phyloP scores from a whole-genome alignment of 92 coral and sea anemone species.

The Siderastrea siderea region DNA sequence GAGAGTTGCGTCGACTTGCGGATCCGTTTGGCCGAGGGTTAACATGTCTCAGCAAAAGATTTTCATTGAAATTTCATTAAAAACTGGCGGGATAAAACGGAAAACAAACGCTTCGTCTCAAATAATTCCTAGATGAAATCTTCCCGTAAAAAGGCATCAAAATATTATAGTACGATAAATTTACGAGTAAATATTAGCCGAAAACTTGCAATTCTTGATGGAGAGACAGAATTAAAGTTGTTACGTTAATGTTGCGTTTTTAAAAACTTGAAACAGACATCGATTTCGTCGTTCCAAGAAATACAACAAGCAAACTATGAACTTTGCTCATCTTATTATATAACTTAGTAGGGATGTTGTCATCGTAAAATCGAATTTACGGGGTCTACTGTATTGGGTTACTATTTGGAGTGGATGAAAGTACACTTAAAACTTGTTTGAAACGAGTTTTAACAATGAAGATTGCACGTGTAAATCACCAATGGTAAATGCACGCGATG shows the following conservation, averaged over 20 bases:
- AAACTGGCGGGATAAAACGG: too few species aligned
- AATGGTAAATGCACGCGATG: neutral
- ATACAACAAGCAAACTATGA: neutral
- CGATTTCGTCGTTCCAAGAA: neutral
- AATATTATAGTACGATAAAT: too few species aligned
- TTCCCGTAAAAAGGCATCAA: too few species aligned
- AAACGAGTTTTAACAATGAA: constrained; percentile 20
- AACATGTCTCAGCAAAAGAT: neutral
- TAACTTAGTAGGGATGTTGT: neutral
- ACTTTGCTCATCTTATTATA: neutral
- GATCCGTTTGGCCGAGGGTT: neutral
- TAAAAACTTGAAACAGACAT: neutral
- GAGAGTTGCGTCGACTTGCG: too few species aligned
- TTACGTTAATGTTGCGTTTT: neutral
- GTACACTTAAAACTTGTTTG: constrained; percentile 2
- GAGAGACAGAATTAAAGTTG: neutral
- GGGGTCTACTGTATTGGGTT: too few species aligned
- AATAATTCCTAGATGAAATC: too few species aligned
- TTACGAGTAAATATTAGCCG: neutral
- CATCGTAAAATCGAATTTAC: too few species aligned
- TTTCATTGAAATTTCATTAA: neutral
- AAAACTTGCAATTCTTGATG: neutral
- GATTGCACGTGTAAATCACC: neutral
- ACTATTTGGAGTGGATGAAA: neutral
- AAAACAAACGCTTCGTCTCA: too few species aligned